Base-by-base conservation (phyloP, 1,140 invertebrate genomes). In the Elymnias hypermnestra region DNA sequence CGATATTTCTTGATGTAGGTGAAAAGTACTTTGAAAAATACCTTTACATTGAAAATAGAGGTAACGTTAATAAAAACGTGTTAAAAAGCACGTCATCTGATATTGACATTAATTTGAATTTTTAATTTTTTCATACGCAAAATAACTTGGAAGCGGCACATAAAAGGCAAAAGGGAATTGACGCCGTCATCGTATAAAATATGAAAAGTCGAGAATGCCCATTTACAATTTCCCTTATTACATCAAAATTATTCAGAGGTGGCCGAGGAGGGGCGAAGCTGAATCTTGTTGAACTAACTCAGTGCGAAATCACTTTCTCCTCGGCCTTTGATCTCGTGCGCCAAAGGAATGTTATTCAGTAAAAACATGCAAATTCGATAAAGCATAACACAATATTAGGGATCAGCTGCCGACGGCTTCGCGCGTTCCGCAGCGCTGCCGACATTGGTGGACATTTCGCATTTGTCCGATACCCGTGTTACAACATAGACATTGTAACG, bases 331-430 rank as follows among this genome's bases (percentile, higher is more conserved):
- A 85, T 85, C 75, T 83, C 72, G 63, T 67, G 67, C 63, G 73
- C 73, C 82, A 83, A 85, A 85, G 82, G 75, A 83, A 83, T 81
- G 72, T 83, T 83, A 82, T 85, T 85, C 77, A 78, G 82, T 82
- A 85, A 85, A 85, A 85, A 85, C 79, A 85, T 85, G 82, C 72
- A 85, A 85, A 85, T 85, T 81, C 78, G 82, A 85, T 85, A 82
- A 85, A 72, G 73, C 82, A 85, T 85, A 83, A 85, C 77, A 81
- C 82, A 78, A 85, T 85, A 82, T 85, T 85, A 79, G 62, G 58
- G 60, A 63, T 41, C 62, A 71, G 70, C 55, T 69, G 72, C 57
- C 57, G 38, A 18, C 33, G 31, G 15, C 33, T 68, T 42, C 57
- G 63, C 61, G 48, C 42, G 54, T 42, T 38, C 55, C 40, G 54